Evolutionary conservation across 2,797 vertebrate genomes (phyloP), one percentile per base, ranked within the genome.

Genomic region (Catharus ustulatus): DNA sequence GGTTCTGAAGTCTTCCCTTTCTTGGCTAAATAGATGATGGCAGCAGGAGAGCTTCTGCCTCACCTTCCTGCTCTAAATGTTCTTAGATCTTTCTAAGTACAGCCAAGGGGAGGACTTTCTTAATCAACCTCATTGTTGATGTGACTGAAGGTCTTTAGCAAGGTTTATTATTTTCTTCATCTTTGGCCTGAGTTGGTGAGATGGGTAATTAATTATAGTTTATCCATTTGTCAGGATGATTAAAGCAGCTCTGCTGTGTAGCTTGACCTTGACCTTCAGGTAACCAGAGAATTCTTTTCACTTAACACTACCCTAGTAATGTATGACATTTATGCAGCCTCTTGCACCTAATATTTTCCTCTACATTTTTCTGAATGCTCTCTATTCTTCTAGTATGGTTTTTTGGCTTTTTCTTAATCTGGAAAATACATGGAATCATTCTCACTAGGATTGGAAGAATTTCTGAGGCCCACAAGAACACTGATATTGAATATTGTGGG

Each of bases 231-330:
- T 89, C 92, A 89, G 73, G 55, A 80, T 91, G 78, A 91, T 96
- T 96, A 94, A 95, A 89, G 68, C 75, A 66, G 62, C 72, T 91
- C 57, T 58, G 29, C 72, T 79, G 15, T 69, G 48, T 79, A 78
- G 77, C 72, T 74, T 80, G 90, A 95, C 93, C 93, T 93, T 93
- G 90, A 95, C 93, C 93, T 95, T 93, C 92, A 85, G 46, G 68
- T 93, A 87, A 71, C 55, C 0, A 0, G 30, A 66, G 17, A 59
- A 38, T 52, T 86, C 29, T 32, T 88, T 67, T 71, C 62, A 52
- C 45, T 87, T 89, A 51, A 36, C 10, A 6, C n/a, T 73, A 32
- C 26, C n/a, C 20, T 87, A 6, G 14, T 13, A 18, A 1, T 80
- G 16, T 29, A 34, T 34, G 46, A 66, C n/a, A 83, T 63, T 43